Evolutionary conservation across 2,888 invertebrate species (phyloP).

Genomic region (Drosophila eohydei): DNA sequence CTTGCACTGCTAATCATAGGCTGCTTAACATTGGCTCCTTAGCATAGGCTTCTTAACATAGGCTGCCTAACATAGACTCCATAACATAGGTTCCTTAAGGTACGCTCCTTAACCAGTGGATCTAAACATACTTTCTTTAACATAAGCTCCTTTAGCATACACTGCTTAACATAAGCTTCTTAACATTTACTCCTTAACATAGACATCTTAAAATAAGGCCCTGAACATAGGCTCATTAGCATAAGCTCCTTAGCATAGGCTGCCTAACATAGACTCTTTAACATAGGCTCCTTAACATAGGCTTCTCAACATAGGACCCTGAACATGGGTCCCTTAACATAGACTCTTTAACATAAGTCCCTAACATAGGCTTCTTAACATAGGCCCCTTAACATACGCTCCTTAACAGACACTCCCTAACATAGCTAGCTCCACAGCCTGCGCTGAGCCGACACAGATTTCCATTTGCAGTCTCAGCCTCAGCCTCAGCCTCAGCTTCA

Average conservation of each 20-base stretch:
- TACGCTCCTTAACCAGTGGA: not conserved
- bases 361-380: not conserved
- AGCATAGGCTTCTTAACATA: not conserved
- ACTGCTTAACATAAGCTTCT: not conserved
- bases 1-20: not conserved
- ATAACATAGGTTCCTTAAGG: not conserved
- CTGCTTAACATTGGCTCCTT: not conserved
- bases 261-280: not conserved
- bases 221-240: not conserved
- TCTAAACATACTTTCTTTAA: not conserved
- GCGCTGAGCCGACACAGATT: not conserved
- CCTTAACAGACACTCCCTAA: not conserved
- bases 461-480: not conserved
- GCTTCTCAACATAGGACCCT: not conserved
- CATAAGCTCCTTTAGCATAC: not conserved
- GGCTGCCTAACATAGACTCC: not conserved
- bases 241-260: not conserved
- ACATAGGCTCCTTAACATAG: not conserved
- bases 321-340: not conserved
- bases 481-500: not conserved
- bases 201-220: not conserved
- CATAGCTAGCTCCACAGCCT: not conserved
- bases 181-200: not conserved
- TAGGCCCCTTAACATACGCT: not conserved
- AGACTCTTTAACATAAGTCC: not conserved